phyloP scores from a whole-genome alignment of 2,797 vertebrate genomes.

The Falco rusticolus region DNA sequence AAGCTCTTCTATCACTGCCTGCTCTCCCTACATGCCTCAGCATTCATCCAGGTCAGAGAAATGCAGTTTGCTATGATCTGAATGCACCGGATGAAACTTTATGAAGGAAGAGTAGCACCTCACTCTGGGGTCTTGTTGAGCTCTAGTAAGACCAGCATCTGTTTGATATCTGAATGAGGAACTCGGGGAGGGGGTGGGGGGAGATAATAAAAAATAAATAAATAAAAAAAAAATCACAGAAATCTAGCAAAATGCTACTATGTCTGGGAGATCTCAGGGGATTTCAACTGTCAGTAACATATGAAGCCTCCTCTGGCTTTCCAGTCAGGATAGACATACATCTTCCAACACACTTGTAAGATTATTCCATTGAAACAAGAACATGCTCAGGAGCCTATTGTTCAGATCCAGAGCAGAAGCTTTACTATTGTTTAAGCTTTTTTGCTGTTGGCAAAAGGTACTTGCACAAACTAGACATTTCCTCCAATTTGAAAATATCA shows the following conservation, averaged over 20 bases:
- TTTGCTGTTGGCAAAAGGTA: not conserved
- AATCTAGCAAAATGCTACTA: not conserved
- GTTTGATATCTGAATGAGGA: not conserved
- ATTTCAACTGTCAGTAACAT: not conserved
- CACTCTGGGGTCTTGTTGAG: not conserved
- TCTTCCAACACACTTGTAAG: not conserved
- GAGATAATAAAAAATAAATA: too few species aligned
- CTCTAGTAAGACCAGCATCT: not conserved
- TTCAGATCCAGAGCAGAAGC: not conserved
- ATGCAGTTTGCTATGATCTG: not conserved
- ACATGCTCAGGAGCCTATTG: not conserved
- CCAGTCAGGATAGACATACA: not conserved
- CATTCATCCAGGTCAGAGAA: not conserved
- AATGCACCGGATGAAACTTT: not conserved
- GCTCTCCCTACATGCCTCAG: not conserved
- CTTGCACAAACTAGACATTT: not conserved
- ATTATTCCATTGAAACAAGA: not conserved
- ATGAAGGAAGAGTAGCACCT: not conserved
- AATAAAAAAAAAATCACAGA: not conserved
- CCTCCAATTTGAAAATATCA: not conserved
- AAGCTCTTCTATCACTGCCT: conserved; percentile 14
- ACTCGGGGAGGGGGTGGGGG: not conserved
- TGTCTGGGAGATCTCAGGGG: not conserved
- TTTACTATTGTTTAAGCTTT: not conserved
- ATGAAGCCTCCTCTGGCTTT: not conserved